Conservation (phyloP, 1,140 invertebrate genomes). For the Homalodisca vitripennis region DNA sequence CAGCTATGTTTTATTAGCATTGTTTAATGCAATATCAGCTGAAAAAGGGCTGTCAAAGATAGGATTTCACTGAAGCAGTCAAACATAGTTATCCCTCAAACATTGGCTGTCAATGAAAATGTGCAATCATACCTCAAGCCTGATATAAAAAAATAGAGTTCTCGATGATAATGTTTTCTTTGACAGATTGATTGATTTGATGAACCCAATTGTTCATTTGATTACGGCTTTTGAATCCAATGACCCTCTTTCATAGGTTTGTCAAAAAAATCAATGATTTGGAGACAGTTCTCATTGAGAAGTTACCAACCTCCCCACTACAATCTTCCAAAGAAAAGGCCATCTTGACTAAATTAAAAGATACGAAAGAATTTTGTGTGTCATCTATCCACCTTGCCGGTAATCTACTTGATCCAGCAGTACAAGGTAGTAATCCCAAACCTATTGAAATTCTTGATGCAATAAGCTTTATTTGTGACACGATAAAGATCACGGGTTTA, state of each 20-base stretch:
- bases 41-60: conserved; percentile 24
- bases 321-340: conserved; percentile 16
- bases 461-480: too few relatives aligned
- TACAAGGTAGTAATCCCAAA: too few relatives aligned
- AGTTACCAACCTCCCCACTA: conserved; percentile 24
- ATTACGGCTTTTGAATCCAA: conserved; percentile 29
- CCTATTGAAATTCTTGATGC: too few relatives aligned
- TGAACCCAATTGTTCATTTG: conserved; percentile 23
- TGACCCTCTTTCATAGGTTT: conserved; percentile 10
- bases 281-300: neutral
- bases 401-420: too few relatives aligned
- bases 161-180: too few relatives aligned
- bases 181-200: conserved; percentile 20
- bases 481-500: too few relatives aligned
- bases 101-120: conserved; percentile 26
- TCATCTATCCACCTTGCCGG: too few relatives aligned
- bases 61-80: conserved; percentile 15
- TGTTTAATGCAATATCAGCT: neutral
- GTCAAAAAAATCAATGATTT: conserved; percentile 13
- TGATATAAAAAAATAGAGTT: too few relatives aligned
- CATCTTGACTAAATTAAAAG: conserved; percentile 7
- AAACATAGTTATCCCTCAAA: conserved; percentile 26
- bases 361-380: neutral
- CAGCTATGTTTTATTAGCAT: conserved; percentile 11
- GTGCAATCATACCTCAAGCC: too few relatives aligned